Percentiles rank a stretch among this genome's conserved stretches.
Evolutionary conservation across 2,888 invertebrate species (phyloP).

Genomic region (Gari tellinella): DNA sequence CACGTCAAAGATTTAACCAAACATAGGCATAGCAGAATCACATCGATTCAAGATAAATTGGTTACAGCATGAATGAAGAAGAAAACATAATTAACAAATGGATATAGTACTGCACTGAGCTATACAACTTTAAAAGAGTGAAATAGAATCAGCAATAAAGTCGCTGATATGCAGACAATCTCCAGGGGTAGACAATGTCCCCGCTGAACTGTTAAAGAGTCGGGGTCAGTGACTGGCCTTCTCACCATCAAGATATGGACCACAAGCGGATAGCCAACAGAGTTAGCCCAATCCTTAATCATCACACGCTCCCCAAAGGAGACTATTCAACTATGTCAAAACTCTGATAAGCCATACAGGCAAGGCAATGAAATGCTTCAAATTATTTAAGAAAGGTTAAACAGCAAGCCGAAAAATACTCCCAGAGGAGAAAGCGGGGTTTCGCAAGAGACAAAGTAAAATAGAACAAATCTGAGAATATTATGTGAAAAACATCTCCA

Average conservation of each 20-base stretch:
- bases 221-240: constrained; percentile 7
- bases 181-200: constrained; percentile 34
- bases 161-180: constrained; percentile 43
- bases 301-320: constrained; percentile 26
- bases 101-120: constrained; percentile 45
- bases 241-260: constrained; percentile 8
- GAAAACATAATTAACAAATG: constrained; percentile 34
- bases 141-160: constrained; percentile 40
- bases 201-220: constrained; percentile 34
- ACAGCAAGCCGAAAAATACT: constrained; percentile 30
- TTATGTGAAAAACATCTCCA: constrained; percentile 14
- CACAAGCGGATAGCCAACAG: constrained; percentile 3
- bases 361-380: constrained; percentile 43
- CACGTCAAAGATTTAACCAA: constrained; percentile 19
- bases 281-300: constrained; percentile 15
- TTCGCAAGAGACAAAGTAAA: constrained; percentile 25
- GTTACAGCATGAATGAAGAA: constrained; percentile 25
- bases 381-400: constrained; percentile 30
- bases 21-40: background rate
- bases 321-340: constrained; percentile 22
- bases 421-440: constrained; percentile 43
- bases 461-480: constrained; percentile 17
- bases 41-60: constrained; percentile 11
- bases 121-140: constrained; percentile 17
- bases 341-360: constrained; percentile 44